phyloP scores from a whole-genome alignment of 2,888 invertebrate species.

The Trachelus iudaicus region DNA sequence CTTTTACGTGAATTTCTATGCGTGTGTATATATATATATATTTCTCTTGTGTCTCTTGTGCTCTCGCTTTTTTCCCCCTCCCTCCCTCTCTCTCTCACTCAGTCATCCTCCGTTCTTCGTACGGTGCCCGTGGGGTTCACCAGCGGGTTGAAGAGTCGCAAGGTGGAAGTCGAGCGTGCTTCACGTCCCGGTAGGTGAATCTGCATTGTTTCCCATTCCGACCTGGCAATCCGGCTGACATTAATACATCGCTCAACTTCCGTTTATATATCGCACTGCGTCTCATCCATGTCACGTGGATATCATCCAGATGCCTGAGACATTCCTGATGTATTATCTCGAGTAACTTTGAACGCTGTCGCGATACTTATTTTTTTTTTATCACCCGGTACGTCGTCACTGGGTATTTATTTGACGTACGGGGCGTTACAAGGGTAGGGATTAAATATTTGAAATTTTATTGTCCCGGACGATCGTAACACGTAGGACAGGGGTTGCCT shows the following conservation, averaged over 20 bases:
- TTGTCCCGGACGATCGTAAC: background rate
- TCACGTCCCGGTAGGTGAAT: background rate
- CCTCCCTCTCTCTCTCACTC: background rate
- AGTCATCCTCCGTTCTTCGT: background rate
- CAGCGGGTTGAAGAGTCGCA: background rate
- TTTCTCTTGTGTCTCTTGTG: background rate
- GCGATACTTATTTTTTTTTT: background rate
- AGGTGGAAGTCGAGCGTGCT: background rate
- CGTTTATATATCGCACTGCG: background rate
- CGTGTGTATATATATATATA: background rate
- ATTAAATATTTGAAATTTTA: background rate
- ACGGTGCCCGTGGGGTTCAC: background rate
- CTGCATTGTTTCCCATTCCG: background rate
- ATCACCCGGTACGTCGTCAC: background rate
- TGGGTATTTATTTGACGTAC: background rate
- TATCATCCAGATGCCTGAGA: background rate
- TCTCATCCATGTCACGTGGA: background rate
- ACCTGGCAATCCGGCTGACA: background rate
- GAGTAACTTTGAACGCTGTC: background rate
- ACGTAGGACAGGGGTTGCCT: background rate
- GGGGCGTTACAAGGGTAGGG: background rate
- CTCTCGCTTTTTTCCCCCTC: background rate
- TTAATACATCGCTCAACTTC: background rate
- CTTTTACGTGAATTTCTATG: too few species aligned
- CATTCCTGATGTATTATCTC: background rate